These are phyloP conservation scores for Clostera curtula DNA, from an alignment of 2,888 invertebrate genomes.

Conservation along the genomic window DNA sequence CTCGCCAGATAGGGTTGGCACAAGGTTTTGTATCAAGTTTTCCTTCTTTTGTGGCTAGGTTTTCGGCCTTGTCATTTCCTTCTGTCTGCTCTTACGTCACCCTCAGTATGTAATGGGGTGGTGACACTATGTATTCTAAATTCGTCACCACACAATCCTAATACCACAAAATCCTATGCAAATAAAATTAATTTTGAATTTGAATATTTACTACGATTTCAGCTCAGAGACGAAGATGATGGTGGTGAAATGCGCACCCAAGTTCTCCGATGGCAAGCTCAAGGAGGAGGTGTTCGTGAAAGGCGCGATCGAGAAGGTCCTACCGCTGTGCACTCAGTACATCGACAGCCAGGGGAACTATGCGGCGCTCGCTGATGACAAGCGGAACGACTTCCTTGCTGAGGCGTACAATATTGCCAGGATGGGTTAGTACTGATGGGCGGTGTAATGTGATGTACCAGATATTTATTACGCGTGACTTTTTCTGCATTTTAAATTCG, in stretches of 20 bases:
- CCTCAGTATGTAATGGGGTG: too few species aligned
- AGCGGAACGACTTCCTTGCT: conserved; percentile 86
- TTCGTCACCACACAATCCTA: too few species aligned
- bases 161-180: not conserved
- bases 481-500: too few species aligned
- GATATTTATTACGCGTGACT: too few species aligned
- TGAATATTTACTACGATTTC: conserved; percentile 10
- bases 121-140: too few species aligned
- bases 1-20: too few species aligned
- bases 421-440: conserved; percentile 76
- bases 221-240: conserved; percentile 99
- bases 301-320: conserved; percentile 93
- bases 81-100: too few species aligned
- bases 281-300: conserved; percentile 93
- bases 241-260: conserved; percentile 94
- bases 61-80: too few species aligned
- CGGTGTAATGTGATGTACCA: too few species aligned
- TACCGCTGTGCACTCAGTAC: conserved; percentile 90
- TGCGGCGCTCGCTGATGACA: conserved; percentile 84
- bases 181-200: conserved; percentile 1
- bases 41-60: too few species aligned
- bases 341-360: conserved; percentile 82
- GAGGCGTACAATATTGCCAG: conserved; percentile 91
- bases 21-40: too few species aligned
- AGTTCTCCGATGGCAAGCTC: conserved; percentile 80